Percentiles rank a stretch among this genome's conserved stretches.
phyloP scores from a whole-genome alignment of 1,140 invertebrate genomes.

The Mya arenaria region DNA sequence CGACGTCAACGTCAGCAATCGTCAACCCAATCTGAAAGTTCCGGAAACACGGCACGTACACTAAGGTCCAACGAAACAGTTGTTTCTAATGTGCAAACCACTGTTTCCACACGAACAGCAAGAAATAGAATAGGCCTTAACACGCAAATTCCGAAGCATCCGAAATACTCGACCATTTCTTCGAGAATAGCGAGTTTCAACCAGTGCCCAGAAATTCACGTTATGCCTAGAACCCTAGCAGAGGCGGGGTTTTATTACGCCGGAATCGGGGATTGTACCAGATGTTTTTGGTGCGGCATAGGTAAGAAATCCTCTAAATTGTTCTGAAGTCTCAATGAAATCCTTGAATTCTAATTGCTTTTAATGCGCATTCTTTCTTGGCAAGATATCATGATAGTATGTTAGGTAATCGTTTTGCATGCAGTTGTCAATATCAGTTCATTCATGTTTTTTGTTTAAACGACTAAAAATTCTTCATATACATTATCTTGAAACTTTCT shows the following conservation, averaged over 20 bases:
- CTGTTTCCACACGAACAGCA: background rate
- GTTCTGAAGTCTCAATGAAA: no score
- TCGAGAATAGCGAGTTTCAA: background rate
- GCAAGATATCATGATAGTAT: no score
- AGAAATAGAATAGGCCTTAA: background rate
- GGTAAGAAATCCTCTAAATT: no score
- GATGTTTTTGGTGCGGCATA: constrained; percentile 25
- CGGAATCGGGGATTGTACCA: constrained; percentile 31
- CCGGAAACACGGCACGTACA: background rate
- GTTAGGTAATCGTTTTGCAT: no score
- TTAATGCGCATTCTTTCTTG: no score
- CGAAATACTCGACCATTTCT: background rate
- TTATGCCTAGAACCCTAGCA: background rate
- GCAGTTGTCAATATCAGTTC: no score
- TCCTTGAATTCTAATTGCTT: no score
- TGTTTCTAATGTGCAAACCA: background rate
- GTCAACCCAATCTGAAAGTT: background rate
- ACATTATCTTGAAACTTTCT: no score
- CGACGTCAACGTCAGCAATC: background rate
- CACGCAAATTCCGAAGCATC: background rate
- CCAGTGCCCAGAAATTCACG: background rate
- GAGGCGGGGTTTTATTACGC: constrained; percentile 4
- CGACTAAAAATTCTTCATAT: no score
- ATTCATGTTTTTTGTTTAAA: no score
- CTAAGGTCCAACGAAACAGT: background rate